Percentiles rank a stretch among this genome's conserved stretches.
These are phyloP conservation scores for Fragum whitleyi DNA, from an alignment of 2,888 invertebrate species.

Conservation along the genomic window DNA sequence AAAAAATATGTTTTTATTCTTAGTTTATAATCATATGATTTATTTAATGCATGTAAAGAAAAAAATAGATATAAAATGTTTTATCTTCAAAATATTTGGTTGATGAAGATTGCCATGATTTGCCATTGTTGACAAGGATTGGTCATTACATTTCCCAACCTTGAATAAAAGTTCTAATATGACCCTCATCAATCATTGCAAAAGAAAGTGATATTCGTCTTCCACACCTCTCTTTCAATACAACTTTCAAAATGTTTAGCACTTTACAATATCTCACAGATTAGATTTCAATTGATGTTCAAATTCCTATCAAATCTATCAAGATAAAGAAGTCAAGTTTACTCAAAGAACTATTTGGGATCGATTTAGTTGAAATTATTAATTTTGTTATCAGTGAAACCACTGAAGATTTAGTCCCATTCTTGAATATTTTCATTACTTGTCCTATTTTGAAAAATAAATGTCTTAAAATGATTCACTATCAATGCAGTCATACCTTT, in stretches of 20 bases:
- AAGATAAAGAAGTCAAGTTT: conserved; percentile 29
- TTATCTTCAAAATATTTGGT: too few relatives aligned
- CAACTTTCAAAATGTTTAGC: not conserved
- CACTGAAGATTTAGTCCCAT: not conserved
- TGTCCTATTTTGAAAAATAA: too few relatives aligned
- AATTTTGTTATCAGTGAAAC: conserved; percentile 38
- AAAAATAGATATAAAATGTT: too few relatives aligned
- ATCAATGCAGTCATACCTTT: too few relatives aligned
- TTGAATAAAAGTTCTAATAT: not conserved
- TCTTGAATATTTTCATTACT: too few relatives aligned
- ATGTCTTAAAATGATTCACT: too few relatives aligned
- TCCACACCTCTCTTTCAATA: conserved; percentile 8
- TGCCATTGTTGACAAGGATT: too few relatives aligned
- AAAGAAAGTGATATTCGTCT: conserved; percentile 1
- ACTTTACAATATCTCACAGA: conserved; percentile 17
- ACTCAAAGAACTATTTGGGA: conserved; percentile 31
- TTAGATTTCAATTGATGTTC: conserved; percentile 11
- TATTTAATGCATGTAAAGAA: too few relatives aligned
- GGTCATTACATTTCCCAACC: not conserved
- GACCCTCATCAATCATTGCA: conserved; percentile 5
- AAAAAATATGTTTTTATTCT: too few relatives aligned
- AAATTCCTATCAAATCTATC: conserved; percentile 8
- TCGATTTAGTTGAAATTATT: conserved; percentile 32
- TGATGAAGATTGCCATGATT: too few relatives aligned
- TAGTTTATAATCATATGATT: too few relatives aligned